A percentile compares a stretch with the other conserved stretches of the same genome.
Conservation (phyloP, 2,888 invertebrate species). For the Vesta saturnalis region DNA sequence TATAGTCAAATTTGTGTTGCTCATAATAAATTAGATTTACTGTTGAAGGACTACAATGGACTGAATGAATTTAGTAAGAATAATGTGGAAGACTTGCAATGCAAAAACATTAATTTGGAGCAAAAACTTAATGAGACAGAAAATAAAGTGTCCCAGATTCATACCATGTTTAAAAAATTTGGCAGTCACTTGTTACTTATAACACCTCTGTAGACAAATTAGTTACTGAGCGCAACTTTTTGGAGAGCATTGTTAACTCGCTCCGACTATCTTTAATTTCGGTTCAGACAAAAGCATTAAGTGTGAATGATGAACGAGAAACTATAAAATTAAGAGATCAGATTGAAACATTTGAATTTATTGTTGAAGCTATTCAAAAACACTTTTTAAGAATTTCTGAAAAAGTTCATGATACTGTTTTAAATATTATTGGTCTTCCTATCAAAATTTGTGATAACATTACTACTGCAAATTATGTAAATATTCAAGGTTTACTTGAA, state of each 20-base stretch:
- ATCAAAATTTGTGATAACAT: conserved; percentile 42
- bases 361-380: conserved; percentile 49
- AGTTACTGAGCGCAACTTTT: conserved; percentile 37
- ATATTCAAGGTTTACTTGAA: conserved; percentile 43
- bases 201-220: conserved; percentile 39
- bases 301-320: conserved; percentile 39
- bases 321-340: conserved; percentile 43
- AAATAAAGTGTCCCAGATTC: conserved; percentile 38
- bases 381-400: conserved; percentile 47
- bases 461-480: conserved; percentile 42
- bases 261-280: conserved; percentile 38
- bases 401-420: conserved; percentile 43
- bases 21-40: no score
- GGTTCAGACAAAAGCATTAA: conserved; percentile 40
- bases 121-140: conserved; percentile 44
- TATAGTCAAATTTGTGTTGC: no score
- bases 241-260: conserved; percentile 40
- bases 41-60: no score
- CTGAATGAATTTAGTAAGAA: no score
- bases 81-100: no score
- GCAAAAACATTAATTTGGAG: no score
- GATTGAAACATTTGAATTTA: conserved; percentile 45
- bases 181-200: conserved; percentile 32
- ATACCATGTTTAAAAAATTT: conserved; percentile 41
- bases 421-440: conserved; percentile 39